Evolutionary conservation across 2,797 vertebrate species (phyloP), one percentile per base, ranked within the genome.

Genomic region (Diglossa cyanea): DNA sequence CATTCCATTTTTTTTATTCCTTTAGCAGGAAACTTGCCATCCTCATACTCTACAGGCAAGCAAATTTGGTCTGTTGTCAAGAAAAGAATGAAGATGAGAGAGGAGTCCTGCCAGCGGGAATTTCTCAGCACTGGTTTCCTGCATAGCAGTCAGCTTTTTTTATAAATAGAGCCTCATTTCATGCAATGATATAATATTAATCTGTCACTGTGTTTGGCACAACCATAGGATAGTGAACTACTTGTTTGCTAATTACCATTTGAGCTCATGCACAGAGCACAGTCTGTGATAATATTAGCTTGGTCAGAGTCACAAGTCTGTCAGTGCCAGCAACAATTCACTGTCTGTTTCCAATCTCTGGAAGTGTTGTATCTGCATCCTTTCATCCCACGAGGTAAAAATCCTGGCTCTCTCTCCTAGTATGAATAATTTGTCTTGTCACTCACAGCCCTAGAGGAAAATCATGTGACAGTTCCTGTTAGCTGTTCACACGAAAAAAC

Each of bases 131-230:
- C 47, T 76, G 54, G 11, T 83, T 93, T 94, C 61, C 78, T 92
- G 78, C 74, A 40, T 71, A 92, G 57, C 66, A 82, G 80, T 90
- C 84, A 91, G 75, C 71, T 68, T 87, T 85, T 88, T 84, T 79
- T 92, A 93, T 92, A 94, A 93, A 94, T 79, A 95, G 77, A 86
- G 61, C 15, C 24, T 90, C 53, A 79, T 88, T 92, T 71, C 63
- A 45, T 83, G 60, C 86, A 87, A 67, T 94, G 75, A 57, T 87
- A 60, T 35, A 62, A 80, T 88, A 88, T 71, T 90, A 86, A 88
- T 89, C 81, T 95, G 66, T 94, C 85, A 78, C 84, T 5, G 0
- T 78, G 60, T 86, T 93, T 95, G 92, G 82, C 88, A 86, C 62
- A 86, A 51, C 53, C 40, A 33, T 75, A 72, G 67, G 75, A 84